Percentiles rank a stretch among this genome's conserved stretches.
Conservation (phyloP, 2,888 invertebrate genomes). For the Trachelus iudaicus region DNA sequence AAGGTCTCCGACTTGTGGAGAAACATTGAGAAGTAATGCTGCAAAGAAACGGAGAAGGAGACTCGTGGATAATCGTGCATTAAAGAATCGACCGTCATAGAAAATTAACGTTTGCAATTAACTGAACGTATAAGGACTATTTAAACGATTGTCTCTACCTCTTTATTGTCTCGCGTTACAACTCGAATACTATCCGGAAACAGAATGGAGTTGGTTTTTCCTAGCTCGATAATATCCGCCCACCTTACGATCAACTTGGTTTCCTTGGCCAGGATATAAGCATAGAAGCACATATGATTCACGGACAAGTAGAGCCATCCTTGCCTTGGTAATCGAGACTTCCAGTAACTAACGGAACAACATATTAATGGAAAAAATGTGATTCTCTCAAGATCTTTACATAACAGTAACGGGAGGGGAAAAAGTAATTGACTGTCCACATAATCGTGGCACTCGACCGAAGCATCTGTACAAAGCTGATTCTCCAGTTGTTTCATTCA, state of each 20-base stretch:
- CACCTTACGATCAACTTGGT: conserved; percentile 89
- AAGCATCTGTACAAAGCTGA: background rate
- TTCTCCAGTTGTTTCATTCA: background rate
- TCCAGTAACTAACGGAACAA: conserved; percentile 82
- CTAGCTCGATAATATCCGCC: conserved; percentile 87
- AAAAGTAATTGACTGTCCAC: conserved; percentile 4
- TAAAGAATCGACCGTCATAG: too few relatives aligned
- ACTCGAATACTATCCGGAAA: conserved; percentile 90
- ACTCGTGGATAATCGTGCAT: too few relatives aligned
- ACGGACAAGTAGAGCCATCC: conserved; percentile 98
- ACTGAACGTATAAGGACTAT: conserved; percentile 4
- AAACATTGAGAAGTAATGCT: conserved; percentile 93
- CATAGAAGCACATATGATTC: conserved; percentile 95
- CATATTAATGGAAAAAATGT: conserved; percentile 7
- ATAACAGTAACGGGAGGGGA: conserved; percentile 18
- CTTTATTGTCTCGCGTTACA: conserved; percentile 81
- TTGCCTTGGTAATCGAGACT: conserved; percentile 92
- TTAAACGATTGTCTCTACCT: conserved; percentile 57
- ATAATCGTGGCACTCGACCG: background rate
- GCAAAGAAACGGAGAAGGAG: conserved; percentile 47
- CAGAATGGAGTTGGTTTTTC: conserved; percentile 79
- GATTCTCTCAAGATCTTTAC: conserved; percentile 14
- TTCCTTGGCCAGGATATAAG: conserved; percentile 92
- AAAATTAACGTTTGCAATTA: too few relatives aligned
- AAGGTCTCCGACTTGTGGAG: conserved; percentile 90